Conservation (phyloP, 2,888 invertebrate species). For the Lottia scabra region DNA sequence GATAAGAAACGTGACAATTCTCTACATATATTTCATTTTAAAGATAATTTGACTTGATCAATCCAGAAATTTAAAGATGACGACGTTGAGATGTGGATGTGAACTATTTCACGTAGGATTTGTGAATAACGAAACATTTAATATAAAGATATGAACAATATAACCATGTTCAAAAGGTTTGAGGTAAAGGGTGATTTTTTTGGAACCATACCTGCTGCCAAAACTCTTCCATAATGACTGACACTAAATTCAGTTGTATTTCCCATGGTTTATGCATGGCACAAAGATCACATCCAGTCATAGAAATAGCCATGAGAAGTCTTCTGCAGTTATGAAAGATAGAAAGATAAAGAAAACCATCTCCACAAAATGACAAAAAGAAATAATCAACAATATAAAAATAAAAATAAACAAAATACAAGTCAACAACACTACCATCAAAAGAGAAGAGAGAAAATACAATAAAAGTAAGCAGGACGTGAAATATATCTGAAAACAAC, state of each 20-base stretch:
- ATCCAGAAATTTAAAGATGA: too few species aligned
- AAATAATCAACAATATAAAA: not conserved
- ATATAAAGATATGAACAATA: not conserved
- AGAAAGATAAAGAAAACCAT: conserved; percentile 8
- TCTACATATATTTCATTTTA: too few species aligned
- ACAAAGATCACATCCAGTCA: conserved; percentile 87
- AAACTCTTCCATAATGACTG: conserved; percentile 76
- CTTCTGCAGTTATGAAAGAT: conserved; percentile 69
- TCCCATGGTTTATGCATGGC: conserved; percentile 89
- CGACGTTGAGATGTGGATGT: too few species aligned
- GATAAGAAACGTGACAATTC: too few species aligned
- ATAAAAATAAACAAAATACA: too few species aligned
- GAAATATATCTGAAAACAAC: not conserved
- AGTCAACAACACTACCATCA: conserved; percentile 4
- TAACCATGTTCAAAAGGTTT: not conserved
- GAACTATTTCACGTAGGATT: too few species aligned
- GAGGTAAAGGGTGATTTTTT: conserved; percentile 1
- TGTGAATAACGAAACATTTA: not conserved
- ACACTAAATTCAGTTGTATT: conserved; percentile 83
- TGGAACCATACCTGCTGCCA: conserved; percentile 63
- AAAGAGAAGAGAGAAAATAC: not conserved
- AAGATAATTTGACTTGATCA: too few species aligned
- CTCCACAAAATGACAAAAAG: conserved; percentile 1
- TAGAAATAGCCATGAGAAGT: conserved; percentile 81
- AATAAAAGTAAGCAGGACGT: not conserved